Evolutionary conservation across 1,140 invertebrate species (phyloP), one percentile per base, ranked within the genome.

Genomic region (Drosophila bifasciata): DNA sequence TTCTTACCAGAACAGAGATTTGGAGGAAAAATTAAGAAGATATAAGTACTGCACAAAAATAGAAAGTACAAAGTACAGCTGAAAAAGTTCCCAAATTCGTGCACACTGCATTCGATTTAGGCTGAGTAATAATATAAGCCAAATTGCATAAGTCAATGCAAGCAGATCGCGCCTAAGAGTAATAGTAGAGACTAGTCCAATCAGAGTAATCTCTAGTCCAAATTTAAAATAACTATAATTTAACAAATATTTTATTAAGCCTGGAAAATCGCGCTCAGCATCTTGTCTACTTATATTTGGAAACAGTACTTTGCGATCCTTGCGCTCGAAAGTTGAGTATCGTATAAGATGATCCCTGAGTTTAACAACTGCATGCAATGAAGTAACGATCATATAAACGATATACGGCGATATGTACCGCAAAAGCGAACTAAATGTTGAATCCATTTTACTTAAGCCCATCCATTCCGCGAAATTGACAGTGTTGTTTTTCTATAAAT

Each of bases 191-290:
- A 98, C 97, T 8, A 97, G 94, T 28, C 95, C 95, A 63, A 99
- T 96, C 51, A 98, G 93, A 51, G 96, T 97, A 36, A 98, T 95
- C 93, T 99, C 98, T 1, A 99, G 90, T 11, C 98, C 98, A 93
- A 99, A 99, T 92, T 98, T 98, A 91, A 97, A 98, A 92, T 97
- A 99, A 8, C 95, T 95, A 92, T 96, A 98, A 91, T 99, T 99
- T 5, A 96, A 92, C 7, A 98, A 92, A 92, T 96, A 99, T 91
- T 99, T 98, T 5, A 96, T 79, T 86, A 97, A 97, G 23, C 95
- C 92, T 4, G 93, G 77, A 1, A 99, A 86, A 79, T 96, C 95
- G 70, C 94, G 95, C 84, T 99, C 98, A 1, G 97, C 97, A 76
- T 98, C 94, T 9, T 92, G 91, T 52, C 97, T 93, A 40, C 94